Base-by-base conservation (phyloP, 2,888 invertebrate species). In the Ceratothoa steindachneri region DNA sequence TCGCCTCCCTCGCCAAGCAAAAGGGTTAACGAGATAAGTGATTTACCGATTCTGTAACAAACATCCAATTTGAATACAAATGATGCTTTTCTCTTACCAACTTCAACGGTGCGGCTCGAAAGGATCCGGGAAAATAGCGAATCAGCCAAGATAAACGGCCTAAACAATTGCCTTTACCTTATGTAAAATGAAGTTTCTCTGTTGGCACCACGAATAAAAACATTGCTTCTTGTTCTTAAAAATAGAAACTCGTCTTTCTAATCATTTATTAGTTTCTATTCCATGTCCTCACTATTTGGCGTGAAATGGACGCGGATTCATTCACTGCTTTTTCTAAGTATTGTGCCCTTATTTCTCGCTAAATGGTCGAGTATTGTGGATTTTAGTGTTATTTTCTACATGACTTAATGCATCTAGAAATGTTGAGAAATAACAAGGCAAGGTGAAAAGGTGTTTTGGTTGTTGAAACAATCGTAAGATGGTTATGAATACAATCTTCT, bases 81-180 rank as follows among this genome's bases (percentile, higher is more conserved):
- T 60, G 19, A 60, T 60, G 60, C 27, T 60, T 60, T 60, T n/a
- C 27, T 60, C 60, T 60, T 60, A 60, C 60, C 19, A 60, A 24
- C 19, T 60, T 60, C 60, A 41, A 41, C 41, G 15, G 41, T 15
- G 41, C 5, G 41, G 7, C 5, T 9, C 7, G 41, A 41, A 41
- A 15, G 41, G 15, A 9, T 9, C 41, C 5, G 15, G 15, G 15
- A 41, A n/a, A n/a, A n/a, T n/a, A n/a, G n/a, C 5, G 41, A 41
- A 41, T 15, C 15, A 9, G 41, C 7, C 41, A 41, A 41, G 41
- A 41, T 41, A 41, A 41, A 41, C 41, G 41, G 41, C 41, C 15
- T 15, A 5, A 41, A 41, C 41, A 41, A 41, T 41, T 41, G 41
- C 41, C 41, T 41, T 41, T 9, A 41, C 7, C 41, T 41, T 41